Percentiles rank a stretch among this genome's conserved stretches.
These are phyloP conservation scores for Drosophila basisetae DNA, from an alignment of 2,888 invertebrate genomes.

Conservation along the genomic window DNA sequence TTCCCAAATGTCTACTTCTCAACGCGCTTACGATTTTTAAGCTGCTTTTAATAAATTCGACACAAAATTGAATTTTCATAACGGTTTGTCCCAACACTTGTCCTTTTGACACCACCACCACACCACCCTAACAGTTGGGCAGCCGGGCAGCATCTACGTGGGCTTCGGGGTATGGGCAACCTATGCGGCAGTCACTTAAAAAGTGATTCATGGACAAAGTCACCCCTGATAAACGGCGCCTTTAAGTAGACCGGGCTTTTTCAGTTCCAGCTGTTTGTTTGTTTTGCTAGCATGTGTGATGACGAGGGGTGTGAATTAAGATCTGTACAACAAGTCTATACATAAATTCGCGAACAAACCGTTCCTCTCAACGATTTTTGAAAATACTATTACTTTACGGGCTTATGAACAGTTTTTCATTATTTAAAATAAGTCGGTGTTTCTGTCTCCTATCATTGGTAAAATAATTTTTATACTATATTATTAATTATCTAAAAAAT, in stretches of 20 bases:
- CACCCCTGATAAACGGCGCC: slow-evolving; percentile 52
- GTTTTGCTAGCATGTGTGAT: slow-evolving; percentile 19
- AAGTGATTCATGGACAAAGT: slow-evolving; percentile 81
- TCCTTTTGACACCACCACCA: slow-evolving; percentile 74
- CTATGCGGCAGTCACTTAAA: slow-evolving; percentile 81
- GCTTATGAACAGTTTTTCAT: not conserved
- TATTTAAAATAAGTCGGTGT: not conserved
- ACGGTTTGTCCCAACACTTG: slow-evolving; percentile 72
- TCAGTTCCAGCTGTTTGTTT: slow-evolving; percentile 45
- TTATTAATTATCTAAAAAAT: no score
- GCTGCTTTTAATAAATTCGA: slow-evolving; percentile 84
- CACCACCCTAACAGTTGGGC: slow-evolving; percentile 32
- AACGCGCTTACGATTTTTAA: slow-evolving; percentile 77
- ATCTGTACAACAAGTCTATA: not conserved
- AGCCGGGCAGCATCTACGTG: slow-evolving; percentile 14
- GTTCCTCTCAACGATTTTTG: not conserved
- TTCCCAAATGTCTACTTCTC: slow-evolving; percentile 84
- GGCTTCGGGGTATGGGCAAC: slow-evolving; percentile 24
- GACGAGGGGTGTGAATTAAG: not conserved
- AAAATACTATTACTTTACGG: not conserved
- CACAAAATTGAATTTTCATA: slow-evolving; percentile 85
- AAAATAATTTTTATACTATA: no score
- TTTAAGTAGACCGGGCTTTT: slow-evolving; percentile 18
- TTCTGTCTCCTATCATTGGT: not conserved
- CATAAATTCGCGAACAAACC: not conserved